phyloP scores from a whole-genome alignment of 2,888 invertebrate species.

The Hirtodrosophila histrioides region DNA sequence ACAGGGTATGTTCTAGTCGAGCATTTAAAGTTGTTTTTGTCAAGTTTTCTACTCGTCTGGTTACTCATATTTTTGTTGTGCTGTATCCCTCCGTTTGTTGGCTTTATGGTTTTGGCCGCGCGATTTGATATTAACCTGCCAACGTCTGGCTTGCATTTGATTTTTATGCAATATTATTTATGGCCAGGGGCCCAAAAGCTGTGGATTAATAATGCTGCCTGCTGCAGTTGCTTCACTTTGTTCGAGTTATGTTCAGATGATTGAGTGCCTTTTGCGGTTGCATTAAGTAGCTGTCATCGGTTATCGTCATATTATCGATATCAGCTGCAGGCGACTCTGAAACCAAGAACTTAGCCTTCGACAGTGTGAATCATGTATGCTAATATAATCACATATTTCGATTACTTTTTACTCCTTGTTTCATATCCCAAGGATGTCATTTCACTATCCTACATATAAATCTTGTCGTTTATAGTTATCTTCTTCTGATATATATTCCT shows the following conservation, averaged over 20 bases:
- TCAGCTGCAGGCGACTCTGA: too few species aligned
- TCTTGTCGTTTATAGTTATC: too few species aligned
- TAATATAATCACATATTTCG: too few species aligned
- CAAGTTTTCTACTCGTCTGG: background rate
- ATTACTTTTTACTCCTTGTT: too few species aligned
- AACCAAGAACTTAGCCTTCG: too few species aligned
- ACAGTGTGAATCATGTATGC: too few species aligned
- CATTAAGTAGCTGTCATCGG: constrained; percentile 2
- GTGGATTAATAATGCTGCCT: background rate
- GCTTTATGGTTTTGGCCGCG: constrained; percentile 54
- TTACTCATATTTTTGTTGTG: constrained; percentile 4
- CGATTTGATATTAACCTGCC: constrained; percentile 77
- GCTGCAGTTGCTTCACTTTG: constrained; percentile 10
- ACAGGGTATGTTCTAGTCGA: constrained; percentile 9
- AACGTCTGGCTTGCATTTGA: constrained; percentile 56
- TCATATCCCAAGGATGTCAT: too few species aligned
- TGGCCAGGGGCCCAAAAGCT: constrained; percentile 24
- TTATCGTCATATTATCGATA: constrained; percentile 3
- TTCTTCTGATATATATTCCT: too few species aligned
- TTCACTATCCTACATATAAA: too few species aligned
- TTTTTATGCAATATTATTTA: constrained; percentile 46
- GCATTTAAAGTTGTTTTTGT: background rate
- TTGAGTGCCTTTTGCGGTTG: constrained; percentile 1
- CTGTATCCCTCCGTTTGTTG: constrained; percentile 39
- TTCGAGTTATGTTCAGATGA: too few species aligned